Base-by-base conservation (phyloP, 2,113 vertebrate species). In the Terrapene triunguis region DNA sequence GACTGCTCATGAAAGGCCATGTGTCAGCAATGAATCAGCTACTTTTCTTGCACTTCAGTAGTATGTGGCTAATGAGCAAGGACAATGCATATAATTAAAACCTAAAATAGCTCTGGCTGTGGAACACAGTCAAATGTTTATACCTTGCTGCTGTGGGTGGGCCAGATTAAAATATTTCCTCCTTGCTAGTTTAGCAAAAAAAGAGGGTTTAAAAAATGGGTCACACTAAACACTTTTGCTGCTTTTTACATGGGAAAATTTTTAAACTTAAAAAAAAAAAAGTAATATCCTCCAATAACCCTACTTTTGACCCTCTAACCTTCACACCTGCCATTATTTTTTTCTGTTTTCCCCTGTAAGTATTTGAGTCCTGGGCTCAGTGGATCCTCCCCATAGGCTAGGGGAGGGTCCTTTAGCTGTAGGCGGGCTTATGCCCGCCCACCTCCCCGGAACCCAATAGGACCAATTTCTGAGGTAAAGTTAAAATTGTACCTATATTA, bases 1-100 rank as follows among this genome's bases (percentile, higher is more conserved):
- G 97, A 62, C 96, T 98, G 95, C 93, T 98, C 94, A 92, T 97
- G 98, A 98, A 98, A 98, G 97, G 93, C 97, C 96, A 93, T 87
- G 97, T 98, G 98, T 98, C 98, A 98, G 98, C 98, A 98, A 97
- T 97, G 98, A 98, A 98, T 98, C 98, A 98, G 97, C 98, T 98
- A 98, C 86, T 97, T 98, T 88, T 96, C 96, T 97, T 97, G 93
- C 96, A 97, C 97, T 98, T 98, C 96, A 98, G 51, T 97, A 94
- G 95, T 95, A 82, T 87, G 96, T 19, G 8, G 97, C 90, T 98
- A 98, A 98, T 98, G 98, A 98, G 97, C 95, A 97, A 97, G 97
- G 98, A 98, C 98, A 98, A 97, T 95, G 97, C 92, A 48, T 92
- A 97, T 98, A 98, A 98, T 98, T 98, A 98, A 98, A 98, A 92